These are phyloP conservation scores for Drosophila teissieri DNA, from an alignment of 1,140 invertebrate species.

Conservation along the genomic window DNA sequence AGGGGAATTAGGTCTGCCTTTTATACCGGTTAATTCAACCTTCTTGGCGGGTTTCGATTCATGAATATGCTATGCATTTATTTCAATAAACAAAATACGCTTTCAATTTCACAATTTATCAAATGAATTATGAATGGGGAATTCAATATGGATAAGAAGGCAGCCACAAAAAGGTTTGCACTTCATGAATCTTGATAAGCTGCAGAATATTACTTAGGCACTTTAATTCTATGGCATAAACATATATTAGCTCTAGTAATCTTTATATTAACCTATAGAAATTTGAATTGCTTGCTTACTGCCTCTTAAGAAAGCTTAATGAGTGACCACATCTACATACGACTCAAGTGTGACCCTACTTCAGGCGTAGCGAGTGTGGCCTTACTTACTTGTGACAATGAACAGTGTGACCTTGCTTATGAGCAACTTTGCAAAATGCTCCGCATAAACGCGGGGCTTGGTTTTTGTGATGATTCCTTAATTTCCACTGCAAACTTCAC, in stretches of 20 bases:
- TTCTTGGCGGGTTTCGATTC: neutral
- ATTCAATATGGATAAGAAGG: neutral
- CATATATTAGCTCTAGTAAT: no score
- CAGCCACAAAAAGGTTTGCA: neutral
- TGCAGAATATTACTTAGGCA: no score
- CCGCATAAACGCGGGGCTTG: neutral
- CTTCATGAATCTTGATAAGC: constrained; percentile 1
- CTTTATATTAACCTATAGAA: no score
- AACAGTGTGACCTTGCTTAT: neutral
- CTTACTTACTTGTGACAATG: no score
- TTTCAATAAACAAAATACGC: constrained; percentile 31
- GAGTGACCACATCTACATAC: no score
- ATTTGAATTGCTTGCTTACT: no score
- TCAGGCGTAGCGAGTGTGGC: no score
- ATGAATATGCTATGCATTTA: constrained; percentile 25
- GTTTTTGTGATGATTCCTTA: neutral
- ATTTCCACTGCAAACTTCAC: constrained; percentile 12
- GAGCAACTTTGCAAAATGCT: neutral
- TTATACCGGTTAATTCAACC: constrained; percentile 10
- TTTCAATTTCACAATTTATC: constrained; percentile 31
- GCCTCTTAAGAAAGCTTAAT: no score
- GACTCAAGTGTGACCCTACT: no score
- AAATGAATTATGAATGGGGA: constrained; percentile 21
- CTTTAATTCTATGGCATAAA: no score
- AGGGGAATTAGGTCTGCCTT: constrained; percentile 7